Conservation (phyloP, 2,797 vertebrate genomes). For the Trematomus bernacchii region DNA sequence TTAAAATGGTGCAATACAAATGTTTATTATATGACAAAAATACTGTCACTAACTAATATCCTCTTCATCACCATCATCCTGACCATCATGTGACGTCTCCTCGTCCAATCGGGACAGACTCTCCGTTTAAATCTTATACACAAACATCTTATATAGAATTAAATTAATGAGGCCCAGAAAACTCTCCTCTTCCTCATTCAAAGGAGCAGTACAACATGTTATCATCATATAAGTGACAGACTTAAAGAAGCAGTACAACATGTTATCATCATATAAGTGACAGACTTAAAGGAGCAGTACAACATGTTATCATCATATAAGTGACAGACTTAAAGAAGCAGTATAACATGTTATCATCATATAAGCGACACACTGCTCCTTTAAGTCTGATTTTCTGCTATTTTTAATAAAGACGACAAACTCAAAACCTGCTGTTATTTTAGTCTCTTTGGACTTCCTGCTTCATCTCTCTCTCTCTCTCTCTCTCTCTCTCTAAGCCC, state of each 20-base stretch:
- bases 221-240: no score
- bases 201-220: slow-evolving; percentile 5
- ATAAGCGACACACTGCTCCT: slow-evolving; percentile 7
- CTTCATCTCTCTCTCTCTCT: neutral
- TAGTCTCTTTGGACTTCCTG: neutral
- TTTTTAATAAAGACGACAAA: slow-evolving; percentile 34
- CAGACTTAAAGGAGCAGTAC: slow-evolving; percentile 17
- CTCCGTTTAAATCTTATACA: slow-evolving; percentile 45
- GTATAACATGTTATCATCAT: neutral
- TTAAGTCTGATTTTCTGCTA: slow-evolving; percentile 14
- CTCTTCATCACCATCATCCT: slow-evolving; percentile 11
- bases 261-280: no score
- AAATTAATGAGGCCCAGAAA: slow-evolving; percentile 43
- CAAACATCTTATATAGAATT: slow-evolving; percentile 53
- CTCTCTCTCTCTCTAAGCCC: slow-evolving; percentile 7
- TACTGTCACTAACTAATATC: slow-evolving; percentile 54
- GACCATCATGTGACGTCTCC: neutral
- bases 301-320: no score
- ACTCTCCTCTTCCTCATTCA: neutral
- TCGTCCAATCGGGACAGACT: slow-evolving; percentile 45
- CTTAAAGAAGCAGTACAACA: slow-evolving; percentile 14
- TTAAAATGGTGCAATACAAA: slow-evolving; percentile 69
- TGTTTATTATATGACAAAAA: slow-evolving; percentile 76
- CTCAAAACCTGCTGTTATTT: slow-evolving; percentile 30
- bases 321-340: slow-evolving; percentile 8